Evolutionary conservation across 2,888 invertebrate genomes (phyloP).

Genomic region (Liposcelis brunnea): DNA sequence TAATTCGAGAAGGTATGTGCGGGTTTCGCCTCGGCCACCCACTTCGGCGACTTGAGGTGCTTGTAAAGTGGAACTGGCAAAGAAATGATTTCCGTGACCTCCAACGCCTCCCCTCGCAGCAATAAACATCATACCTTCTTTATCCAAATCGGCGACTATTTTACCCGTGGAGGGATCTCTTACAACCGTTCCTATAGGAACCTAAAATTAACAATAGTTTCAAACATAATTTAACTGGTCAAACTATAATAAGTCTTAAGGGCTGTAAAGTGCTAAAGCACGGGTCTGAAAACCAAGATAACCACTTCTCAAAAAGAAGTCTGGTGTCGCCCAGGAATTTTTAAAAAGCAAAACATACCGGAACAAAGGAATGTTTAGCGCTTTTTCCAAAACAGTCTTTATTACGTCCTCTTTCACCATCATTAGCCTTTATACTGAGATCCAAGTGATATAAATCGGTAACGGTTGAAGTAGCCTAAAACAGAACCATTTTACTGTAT

Average conservation of each 20-base stretch:
- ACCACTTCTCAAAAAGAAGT: too few relatives aligned
- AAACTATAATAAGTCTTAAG: not conserved
- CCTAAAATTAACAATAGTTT: conserved; percentile 28
- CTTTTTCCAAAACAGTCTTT: conserved; percentile 72
- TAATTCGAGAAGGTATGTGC: conserved; percentile 60
- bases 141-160: conserved; percentile 48
- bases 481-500: too few relatives aligned
- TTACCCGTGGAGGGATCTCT: conserved; percentile 35
- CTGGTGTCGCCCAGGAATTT: too few relatives aligned
- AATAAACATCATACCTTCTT: conserved; percentile 61
- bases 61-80: conserved; percentile 58
- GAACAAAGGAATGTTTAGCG: conserved; percentile 47
- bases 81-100: conserved; percentile 89
- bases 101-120: conserved; percentile 92
- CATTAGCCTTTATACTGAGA: conserved; percentile 38
- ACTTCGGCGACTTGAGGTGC: conserved; percentile 71
- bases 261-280: not conserved
- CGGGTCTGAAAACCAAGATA: too few relatives aligned
- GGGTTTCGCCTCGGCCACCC: conserved; percentile 69
- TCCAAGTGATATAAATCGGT: conserved; percentile 53
- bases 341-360: too few relatives aligned
- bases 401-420: conserved; percentile 54
- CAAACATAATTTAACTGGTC: too few relatives aligned
- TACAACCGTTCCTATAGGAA: conserved; percentile 70
- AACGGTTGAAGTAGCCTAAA: conserved; percentile 44